phyloP scores from a whole-genome alignment of 30 jellyfish, hydroid and myxozoan species.

The Rhopilema esculentum region DNA sequence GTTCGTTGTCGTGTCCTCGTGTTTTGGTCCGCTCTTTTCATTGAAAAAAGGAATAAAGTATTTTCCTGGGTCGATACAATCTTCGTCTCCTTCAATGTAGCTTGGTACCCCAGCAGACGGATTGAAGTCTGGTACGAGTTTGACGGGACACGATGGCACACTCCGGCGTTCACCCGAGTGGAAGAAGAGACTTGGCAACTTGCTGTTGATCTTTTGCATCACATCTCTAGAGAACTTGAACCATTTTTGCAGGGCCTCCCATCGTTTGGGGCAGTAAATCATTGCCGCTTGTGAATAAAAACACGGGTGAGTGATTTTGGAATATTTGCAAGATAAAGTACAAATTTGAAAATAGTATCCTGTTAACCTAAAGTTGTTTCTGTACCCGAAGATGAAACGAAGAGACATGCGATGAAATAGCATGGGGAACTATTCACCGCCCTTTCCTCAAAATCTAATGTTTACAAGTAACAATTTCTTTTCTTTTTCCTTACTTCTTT shows the following conservation, averaged over 20 bases:
- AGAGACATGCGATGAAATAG: no score
- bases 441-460: no score
- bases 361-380: no score
- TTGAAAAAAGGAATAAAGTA: constrained; percentile 86
- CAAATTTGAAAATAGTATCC: no score
- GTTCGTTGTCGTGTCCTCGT: constrained; percentile 79
- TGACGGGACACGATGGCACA: constrained; percentile 78
- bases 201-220: constrained; percentile 54
- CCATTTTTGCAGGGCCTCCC: constrained; percentile 85
- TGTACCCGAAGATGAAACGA: no score
- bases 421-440: no score
- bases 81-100: constrained; percentile 85
- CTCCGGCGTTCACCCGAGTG: constrained; percentile 66
- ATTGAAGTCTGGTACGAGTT: constrained; percentile 79
- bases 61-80: constrained; percentile 74
- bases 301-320: no score
- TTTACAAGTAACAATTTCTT: background rate
- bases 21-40: constrained; percentile 80
- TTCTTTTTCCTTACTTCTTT: constrained; percentile 33
- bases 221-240: constrained; percentile 41
- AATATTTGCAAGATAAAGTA: no score
- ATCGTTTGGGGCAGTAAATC: constrained; percentile 75
- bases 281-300: constrained; percentile 55
- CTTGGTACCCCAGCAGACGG: constrained; percentile 95
- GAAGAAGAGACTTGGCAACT: constrained; percentile 55